Evolutionary conservation across 2,888 invertebrate species (phyloP).

Genomic region (Saturnia pavonia): DNA sequence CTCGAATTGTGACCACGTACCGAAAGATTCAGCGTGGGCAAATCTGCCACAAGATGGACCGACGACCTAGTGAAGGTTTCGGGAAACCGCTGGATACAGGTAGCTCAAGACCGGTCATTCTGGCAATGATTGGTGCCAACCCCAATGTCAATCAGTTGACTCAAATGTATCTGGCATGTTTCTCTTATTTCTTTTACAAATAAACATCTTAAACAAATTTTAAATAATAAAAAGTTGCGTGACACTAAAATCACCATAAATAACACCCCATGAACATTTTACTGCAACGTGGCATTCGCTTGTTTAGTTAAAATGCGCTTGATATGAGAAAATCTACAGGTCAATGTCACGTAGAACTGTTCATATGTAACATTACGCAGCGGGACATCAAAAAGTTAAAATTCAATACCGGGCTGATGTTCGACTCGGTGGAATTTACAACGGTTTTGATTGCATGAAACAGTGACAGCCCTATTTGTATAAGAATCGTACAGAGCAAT

Average conservation of each 20-base stretch:
- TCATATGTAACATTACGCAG: conserved; percentile 55
- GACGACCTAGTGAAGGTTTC: too few species aligned
- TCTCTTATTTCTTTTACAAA: neutral
- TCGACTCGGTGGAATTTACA: conserved; percentile 57
- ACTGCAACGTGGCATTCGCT: conserved; percentile 46
- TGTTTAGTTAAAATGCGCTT: conserved; percentile 56
- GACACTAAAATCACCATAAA: conserved; percentile 45
- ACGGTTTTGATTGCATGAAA: conserved; percentile 49
- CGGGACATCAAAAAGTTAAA: conserved; percentile 53
- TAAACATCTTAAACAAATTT: neutral
- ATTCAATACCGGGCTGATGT: conserved; percentile 57
- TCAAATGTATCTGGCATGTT: neutral
- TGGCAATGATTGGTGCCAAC: too few species aligned
- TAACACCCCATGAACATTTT: conserved; percentile 48
- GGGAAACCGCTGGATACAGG: too few species aligned
- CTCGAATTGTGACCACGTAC: too few species aligned
- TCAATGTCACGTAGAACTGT: conserved; percentile 46
- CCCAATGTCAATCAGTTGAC: too few species aligned
- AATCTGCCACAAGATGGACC: too few species aligned
- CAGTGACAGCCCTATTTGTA: conserved; percentile 45
- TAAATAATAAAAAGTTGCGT: conserved; percentile 29
- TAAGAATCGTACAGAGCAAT: neutral
- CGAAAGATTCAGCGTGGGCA: too few species aligned
- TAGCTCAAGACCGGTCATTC: too few species aligned
- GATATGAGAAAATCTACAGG: conserved; percentile 60